These are phyloP conservation scores for Neosilurus mollespiculum DNA, from an alignment of 2,797 vertebrate species.

Conservation along the genomic window DNA sequence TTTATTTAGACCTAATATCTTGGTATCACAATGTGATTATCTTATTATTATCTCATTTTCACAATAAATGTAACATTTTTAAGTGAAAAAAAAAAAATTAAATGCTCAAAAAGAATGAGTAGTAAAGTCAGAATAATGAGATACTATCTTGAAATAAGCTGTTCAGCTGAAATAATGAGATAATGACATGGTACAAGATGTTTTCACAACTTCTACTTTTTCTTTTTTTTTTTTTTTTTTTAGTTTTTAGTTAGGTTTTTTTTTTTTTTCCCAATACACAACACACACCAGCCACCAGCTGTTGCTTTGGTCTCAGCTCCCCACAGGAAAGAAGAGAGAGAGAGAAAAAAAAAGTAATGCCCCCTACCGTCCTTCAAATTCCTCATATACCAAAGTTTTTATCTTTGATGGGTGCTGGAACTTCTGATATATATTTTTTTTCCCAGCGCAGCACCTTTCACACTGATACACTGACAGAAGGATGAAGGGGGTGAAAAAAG, in stretches of 20 bases:
- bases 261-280: neutral
- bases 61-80: too few species aligned
- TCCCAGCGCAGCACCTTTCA: neutral
- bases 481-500: neutral
- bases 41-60: neutral
- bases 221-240: too few species aligned
- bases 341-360: conserved; percentile 1
- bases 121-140: neutral
- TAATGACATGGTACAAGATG: neutral
- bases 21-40: neutral
- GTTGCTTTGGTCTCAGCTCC: conserved; percentile 24
- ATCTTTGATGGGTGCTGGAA: neutral
- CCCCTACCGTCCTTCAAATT: neutral
- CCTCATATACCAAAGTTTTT: neutral
- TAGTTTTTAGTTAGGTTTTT: too few species aligned
- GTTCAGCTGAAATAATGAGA: neutral
- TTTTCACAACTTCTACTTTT: neutral
- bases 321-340: neutral
- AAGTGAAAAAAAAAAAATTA: too few species aligned
- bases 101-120: neutral
- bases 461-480: neutral
- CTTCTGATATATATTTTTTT: neutral
- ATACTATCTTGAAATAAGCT: neutral
- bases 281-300: conserved; percentile 8
- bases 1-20: neutral